Conservation (phyloP, 1,140 invertebrate genomes). For the Linepithema humile region DNA sequence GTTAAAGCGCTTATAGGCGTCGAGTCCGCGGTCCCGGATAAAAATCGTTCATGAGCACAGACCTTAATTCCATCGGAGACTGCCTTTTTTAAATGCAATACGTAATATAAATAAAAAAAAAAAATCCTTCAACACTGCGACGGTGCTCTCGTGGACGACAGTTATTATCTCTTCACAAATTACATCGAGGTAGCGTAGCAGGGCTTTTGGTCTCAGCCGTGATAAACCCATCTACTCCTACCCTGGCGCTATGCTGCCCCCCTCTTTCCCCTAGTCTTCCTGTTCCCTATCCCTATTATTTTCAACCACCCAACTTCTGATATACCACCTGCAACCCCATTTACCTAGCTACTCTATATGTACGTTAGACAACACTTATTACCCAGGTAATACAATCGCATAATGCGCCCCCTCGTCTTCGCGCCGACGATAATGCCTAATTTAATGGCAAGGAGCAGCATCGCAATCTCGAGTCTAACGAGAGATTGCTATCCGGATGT, state of each 20-base stretch:
- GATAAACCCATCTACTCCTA: slow-evolving; percentile 64
- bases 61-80: slow-evolving; percentile 56
- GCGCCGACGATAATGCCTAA: slow-evolving; percentile 60
- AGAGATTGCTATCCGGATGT: slow-evolving; percentile 63
- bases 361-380: slow-evolving; percentile 71
- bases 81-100: slow-evolving; percentile 71
- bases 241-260: slow-evolving; percentile 32
- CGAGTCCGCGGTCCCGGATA: background rate
- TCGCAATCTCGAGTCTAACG: slow-evolving; percentile 60
- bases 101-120: slow-evolving; percentile 65
- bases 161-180: slow-evolving; percentile 74
- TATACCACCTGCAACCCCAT: slow-evolving; percentile 59
- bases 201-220: slow-evolving; percentile 61
- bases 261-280: too few species aligned
- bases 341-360: slow-evolving; percentile 57
- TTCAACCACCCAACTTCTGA: slow-evolving; percentile 63
- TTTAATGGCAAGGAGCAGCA: slow-evolving; percentile 65
- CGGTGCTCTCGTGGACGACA: slow-evolving; percentile 23
- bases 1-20: background rate
- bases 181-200: slow-evolving; percentile 53
- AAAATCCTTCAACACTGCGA: slow-evolving; percentile 31
- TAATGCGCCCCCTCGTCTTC: slow-evolving; percentile 63
- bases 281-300: slow-evolving; percentile 45
- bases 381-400: slow-evolving; percentile 72
- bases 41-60: slow-evolving; percentile 18